Evolutionary conservation across 2,888 invertebrate genomes (phyloP), one percentile per base, ranked within the genome.

Genomic region (Balanococcus diminutus): DNA sequence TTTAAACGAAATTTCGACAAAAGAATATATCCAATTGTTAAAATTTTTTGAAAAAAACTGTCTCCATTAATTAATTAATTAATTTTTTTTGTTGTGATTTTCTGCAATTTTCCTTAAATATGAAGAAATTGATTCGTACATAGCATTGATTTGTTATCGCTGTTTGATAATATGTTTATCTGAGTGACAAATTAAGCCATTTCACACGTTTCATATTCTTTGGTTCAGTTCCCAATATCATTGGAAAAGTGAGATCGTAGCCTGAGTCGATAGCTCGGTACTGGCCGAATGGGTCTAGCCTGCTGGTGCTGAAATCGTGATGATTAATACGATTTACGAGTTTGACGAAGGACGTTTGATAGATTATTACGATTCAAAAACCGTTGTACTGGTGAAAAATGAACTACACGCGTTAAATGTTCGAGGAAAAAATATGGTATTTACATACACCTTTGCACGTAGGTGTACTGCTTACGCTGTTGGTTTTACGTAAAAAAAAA

Each of bases 291-390:
- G 46, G n/a, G 46, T 46, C 46, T n/a, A 5, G n/a, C 46, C 3
- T n/a, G 8, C 22, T 9, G 6, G 6, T 56, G 56, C 1, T 22
- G 25, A 16, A 67, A 28, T 67, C 16, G 28, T 16, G 28, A 67
- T 67, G 67, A 67, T 67, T 67, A 31, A 67, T 67, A 67, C 14
- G 56, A 56, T 56, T 56, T 67, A 6, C 28, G 28, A 67, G 28
- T 67, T 28, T 67, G 28, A 6, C 19, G 72, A 79, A 32, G 36
- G 32, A 36, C 31, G n/a, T 28, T 8, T 79, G 75, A 79, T 79
- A 36, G 36, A 79, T 79, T n/a, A n/a, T n/a, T 79, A 79, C 75
- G 36, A 79, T 79, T 79, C 75, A 79, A 79, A 79, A 79, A 79
- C 75, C 19, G 31, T 36, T 79, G 75, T 79, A 79, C 75, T 9